Percentiles rank a stretch among this genome's conserved stretches.
Conservation (phyloP, 2,113 vertebrate species). For the Rhinoderma darwinii region DNA sequence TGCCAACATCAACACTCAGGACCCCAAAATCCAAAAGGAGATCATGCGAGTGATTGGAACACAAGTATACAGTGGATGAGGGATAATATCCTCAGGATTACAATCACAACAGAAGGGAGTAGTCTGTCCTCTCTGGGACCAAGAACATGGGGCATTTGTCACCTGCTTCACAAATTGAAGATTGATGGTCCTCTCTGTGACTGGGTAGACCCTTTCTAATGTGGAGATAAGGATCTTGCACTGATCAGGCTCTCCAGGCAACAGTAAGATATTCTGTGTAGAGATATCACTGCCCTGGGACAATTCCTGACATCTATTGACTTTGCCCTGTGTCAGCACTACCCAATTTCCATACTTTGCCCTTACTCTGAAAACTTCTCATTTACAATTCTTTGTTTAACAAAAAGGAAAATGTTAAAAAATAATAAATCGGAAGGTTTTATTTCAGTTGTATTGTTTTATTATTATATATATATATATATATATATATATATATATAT, state of each 20-base stretch:
- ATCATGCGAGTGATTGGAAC: slow-evolving; percentile 99
- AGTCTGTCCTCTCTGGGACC: slow-evolving; percentile 3
- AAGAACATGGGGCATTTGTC: slow-evolving; percentile 37
- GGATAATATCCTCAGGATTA: slow-evolving; percentile 52
- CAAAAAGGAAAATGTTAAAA: slow-evolving; percentile 40
- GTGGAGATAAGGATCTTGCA: slow-evolving; percentile 27
- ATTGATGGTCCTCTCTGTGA: slow-evolving; percentile 15
- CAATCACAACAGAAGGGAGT: slow-evolving; percentile 7
- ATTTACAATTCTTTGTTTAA: slow-evolving; percentile 56
- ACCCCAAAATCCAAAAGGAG: slow-evolving; percentile 99
- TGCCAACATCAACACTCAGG: slow-evolving; percentile 99
- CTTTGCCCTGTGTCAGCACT: slow-evolving; percentile 35
- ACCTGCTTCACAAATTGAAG: slow-evolving; percentile 24
- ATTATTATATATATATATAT: background rate
- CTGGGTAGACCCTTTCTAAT: slow-evolving; percentile 26
- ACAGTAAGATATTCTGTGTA: slow-evolving; percentile 36
- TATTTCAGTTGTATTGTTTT: background rate
- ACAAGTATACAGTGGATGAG: slow-evolving; percentile 97
- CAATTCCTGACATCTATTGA: slow-evolving; percentile 35
- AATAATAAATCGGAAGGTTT: slow-evolving; percentile 45
- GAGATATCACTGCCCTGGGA: slow-evolving; percentile 45
- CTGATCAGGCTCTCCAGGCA: slow-evolving; percentile 39
- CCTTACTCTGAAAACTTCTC: slow-evolving; percentile 42
- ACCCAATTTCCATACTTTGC: slow-evolving; percentile 29
- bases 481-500: no score